A percentile compares a stretch with the other conserved stretches of the same genome.
Conservation (phyloP, 2,888 invertebrate species). For the Pyrrhosoma nymphula region DNA sequence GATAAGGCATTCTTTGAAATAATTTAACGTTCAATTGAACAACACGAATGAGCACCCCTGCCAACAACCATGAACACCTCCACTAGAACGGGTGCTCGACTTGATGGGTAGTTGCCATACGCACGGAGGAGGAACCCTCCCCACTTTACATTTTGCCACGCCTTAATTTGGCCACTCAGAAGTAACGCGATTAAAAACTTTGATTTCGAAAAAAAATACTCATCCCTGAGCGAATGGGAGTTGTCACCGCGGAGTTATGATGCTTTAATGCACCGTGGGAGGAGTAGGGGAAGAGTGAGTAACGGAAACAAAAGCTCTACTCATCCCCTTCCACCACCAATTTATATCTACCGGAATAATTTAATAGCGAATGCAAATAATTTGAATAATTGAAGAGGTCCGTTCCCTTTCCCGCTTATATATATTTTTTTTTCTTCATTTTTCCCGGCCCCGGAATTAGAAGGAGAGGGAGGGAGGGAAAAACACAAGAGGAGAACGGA, state of each 20-base stretch:
- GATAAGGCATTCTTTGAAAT: too few relatives aligned
- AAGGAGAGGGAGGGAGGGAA: background rate
- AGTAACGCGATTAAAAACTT: slow-evolving; percentile 27
- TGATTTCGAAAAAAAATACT: background rate
- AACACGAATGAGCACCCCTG: too few relatives aligned
- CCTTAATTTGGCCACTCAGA: slow-evolving; percentile 12
- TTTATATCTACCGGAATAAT: slow-evolving; percentile 26
- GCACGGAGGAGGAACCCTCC: background rate
- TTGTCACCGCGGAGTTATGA: slow-evolving; percentile 4
- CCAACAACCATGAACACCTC: background rate
- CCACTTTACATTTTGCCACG: background rate
- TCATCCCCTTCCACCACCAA: slow-evolving; percentile 5
- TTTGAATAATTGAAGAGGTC: slow-evolving; percentile 33
- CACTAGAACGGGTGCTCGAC: background rate
- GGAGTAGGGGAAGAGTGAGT: background rate
- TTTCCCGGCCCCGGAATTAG: background rate
- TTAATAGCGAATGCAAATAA: slow-evolving; percentile 29
- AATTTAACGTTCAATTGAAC: too few relatives aligned
- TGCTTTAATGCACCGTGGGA: background rate
- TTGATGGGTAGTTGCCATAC: background rate
- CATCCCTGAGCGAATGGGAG: background rate
- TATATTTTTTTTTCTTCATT: background rate
- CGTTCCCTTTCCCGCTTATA: background rate
- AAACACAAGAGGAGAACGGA: background rate
- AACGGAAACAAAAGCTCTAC: background rate